Conservation (phyloP, 1,140 invertebrate species). For the Caenorhabditis elegans region DNA sequence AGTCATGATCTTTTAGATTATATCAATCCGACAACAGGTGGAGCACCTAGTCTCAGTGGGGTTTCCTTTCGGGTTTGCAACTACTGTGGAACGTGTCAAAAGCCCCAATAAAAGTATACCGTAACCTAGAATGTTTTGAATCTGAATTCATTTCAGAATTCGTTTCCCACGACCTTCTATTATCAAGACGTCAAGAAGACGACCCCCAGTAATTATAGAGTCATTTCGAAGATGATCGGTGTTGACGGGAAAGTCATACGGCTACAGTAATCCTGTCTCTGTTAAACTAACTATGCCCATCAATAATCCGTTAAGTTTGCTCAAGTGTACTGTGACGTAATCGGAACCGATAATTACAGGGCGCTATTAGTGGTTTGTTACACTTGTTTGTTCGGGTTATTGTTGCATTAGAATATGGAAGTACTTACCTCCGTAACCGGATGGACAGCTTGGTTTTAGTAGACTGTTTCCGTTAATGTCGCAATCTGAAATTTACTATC, state of each 20-base stretch:
- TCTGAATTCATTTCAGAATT: too few relatives aligned
- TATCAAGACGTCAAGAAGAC: background rate
- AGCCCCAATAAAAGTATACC: too few relatives aligned
- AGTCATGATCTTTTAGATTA: background rate
- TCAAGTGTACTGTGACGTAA: background rate
- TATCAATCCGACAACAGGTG: background rate
- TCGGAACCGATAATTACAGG: background rate
- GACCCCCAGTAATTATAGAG: too few relatives aligned
- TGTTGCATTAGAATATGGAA: background rate
- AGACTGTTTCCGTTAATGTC: background rate
- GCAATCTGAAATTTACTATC: constrained; percentile 10
- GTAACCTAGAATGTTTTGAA: too few relatives aligned
- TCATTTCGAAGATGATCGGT: too few relatives aligned
- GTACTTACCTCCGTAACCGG: background rate
- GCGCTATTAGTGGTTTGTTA: background rate
- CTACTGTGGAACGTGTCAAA: too few relatives aligned
- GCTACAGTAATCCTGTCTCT: background rate
- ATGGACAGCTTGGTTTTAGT: background rate
- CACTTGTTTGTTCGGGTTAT: background rate
- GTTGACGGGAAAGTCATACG: too few relatives aligned
- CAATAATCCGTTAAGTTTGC: background rate
- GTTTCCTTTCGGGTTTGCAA: too few relatives aligned
- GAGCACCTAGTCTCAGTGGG: too few relatives aligned
- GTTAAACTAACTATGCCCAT: constrained; percentile 5
- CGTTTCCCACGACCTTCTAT: background rate